Evolutionary conservation across 2,888 invertebrate genomes (phyloP).

Genomic region (Heliothis peltigera): DNA sequence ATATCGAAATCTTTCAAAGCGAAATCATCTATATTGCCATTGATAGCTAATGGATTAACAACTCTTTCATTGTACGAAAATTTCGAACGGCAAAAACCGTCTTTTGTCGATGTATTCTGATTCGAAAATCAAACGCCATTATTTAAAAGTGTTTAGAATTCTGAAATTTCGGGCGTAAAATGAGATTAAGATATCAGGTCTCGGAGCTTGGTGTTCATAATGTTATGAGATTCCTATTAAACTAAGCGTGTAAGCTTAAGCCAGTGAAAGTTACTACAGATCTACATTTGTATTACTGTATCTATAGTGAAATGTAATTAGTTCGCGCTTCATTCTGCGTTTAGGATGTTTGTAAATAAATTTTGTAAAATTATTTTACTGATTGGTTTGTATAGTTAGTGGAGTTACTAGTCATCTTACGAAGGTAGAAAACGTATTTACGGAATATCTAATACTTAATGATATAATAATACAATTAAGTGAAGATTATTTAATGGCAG

Average conservation of each 20-base stretch:
- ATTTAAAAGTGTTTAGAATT: constrained; percentile 30
- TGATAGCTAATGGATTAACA: constrained; percentile 24
- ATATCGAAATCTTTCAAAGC: not conserved
- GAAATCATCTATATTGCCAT: not conserved
- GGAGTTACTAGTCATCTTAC: constrained; percentile 37
- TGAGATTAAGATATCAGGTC: constrained; percentile 57
- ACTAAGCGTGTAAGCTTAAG: constrained; percentile 66
- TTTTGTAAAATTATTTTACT: constrained; percentile 51
- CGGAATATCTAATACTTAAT: not conserved
- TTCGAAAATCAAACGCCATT: constrained; percentile 18
- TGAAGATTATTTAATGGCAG: not conserved
- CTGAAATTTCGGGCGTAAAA: constrained; percentile 35
- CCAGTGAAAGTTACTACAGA: constrained; percentile 71
- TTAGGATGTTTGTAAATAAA: constrained; percentile 61
- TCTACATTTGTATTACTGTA: constrained; percentile 62
- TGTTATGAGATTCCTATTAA: constrained; percentile 63
- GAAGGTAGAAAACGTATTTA: not conserved
- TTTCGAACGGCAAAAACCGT: constrained; percentile 18
- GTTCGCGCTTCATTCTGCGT: constrained; percentile 47
- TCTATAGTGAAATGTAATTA: constrained; percentile 61
- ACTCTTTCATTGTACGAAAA: constrained; percentile 37
- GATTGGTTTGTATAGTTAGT: constrained; percentile 21
- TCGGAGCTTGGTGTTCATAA: constrained; percentile 53
- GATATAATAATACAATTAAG: not conserved
- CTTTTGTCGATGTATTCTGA: constrained; percentile 28